Base-by-base conservation (phyloP, 2,113 vertebrate genomes). In the Indicator maculatus region DNA sequence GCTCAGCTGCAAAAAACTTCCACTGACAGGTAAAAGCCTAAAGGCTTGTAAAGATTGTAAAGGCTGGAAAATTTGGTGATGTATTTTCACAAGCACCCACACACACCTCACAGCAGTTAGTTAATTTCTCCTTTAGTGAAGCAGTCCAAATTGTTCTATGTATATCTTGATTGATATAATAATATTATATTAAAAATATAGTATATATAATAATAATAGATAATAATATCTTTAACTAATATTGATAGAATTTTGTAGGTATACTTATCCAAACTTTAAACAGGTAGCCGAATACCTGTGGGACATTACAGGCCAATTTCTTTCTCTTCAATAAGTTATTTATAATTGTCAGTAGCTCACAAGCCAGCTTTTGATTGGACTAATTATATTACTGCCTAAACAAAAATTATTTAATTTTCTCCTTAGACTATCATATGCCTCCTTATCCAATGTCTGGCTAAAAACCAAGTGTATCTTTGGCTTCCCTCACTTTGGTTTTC, bases 341-440 rank as follows among this genome's bases (percentile, higher is more conserved):
- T 77, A n/a, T 41, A 73, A 9, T 21, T 73, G 27, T 63, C 60
- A 41, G n/a, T 64, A 88, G 16, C 36, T 88, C 65, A 86, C 19
- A 64, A 83, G 17, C 4, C 38, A 90, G 44, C 16, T 70, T 94
- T 86, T 80, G 58, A 71, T 50, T 72, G 63, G 70, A 50, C 8
- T 67, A 76, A 74, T 64, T 82, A 7, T 64, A 31, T 55, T 79
- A 28, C 56, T 39, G 44, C 56, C 33, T 63, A 60, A 87, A 36
- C 10, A 30, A 95, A 92, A 88, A 17, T 53, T 52, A 73, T 87
- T 59, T 89, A 36, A 21, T 94, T 92, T 90, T 89, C 73, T 92
- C 47, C 80, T 26, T 91, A 76, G 60, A 28, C 45, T 79, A 36
- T 58, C 45, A 64, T 56, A 65, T 53, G 15, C n/a, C 58, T 91